Evolutionary conservation across 1,140 invertebrate species (phyloP), one percentile per base, ranked within the genome.

Genomic region (Hyles vespertilio): DNA sequence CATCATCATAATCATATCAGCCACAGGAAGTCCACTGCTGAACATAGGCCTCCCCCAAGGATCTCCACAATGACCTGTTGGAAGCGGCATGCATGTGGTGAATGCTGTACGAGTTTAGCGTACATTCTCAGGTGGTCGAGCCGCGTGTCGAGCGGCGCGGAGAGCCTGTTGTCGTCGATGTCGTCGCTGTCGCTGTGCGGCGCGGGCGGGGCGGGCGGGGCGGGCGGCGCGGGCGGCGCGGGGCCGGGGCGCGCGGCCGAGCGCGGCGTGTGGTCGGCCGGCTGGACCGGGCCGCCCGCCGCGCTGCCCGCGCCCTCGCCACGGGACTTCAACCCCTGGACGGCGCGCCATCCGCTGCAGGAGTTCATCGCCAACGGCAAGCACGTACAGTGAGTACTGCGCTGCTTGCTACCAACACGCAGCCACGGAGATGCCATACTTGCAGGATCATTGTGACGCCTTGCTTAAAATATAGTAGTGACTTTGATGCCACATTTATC

Each of bases 291-390:
- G 56, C 67, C 36, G 45, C 36, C 49, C 65, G 9, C 59, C 54
- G 47, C 59, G 32, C 48, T 47, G 10, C 61, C 54, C 33, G 36
- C 57, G 0, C 45, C 46, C 3, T 32, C 56, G 46, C 61, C 69
- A 51, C 70, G 56, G 22, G 77, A 76, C 65, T 88, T 84, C 70
- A 87, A 87, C 73, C 79, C 79, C 2, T 87, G 84, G 84, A 87
- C 84, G 2, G 71, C 77, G 40, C 74, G 61, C 3, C 76, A 84
- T 58, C 84, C 83, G 49, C 70, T 86, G 56, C 74, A 77, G 45
- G 78, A 71, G 58, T 80, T 79, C 64, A 71, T 80, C 43, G 51
- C 72, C 55, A 69, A 68, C 51, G 59, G 44, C 51, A 68, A 74
- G 51, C 61, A 70, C 11, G 52, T 57, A n/a, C 70, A 79, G 70